These are phyloP conservation scores for Picathartes gymnocephalus DNA, from an alignment of 2,113 vertebrate genomes.

Conservation along the genomic window DNA sequence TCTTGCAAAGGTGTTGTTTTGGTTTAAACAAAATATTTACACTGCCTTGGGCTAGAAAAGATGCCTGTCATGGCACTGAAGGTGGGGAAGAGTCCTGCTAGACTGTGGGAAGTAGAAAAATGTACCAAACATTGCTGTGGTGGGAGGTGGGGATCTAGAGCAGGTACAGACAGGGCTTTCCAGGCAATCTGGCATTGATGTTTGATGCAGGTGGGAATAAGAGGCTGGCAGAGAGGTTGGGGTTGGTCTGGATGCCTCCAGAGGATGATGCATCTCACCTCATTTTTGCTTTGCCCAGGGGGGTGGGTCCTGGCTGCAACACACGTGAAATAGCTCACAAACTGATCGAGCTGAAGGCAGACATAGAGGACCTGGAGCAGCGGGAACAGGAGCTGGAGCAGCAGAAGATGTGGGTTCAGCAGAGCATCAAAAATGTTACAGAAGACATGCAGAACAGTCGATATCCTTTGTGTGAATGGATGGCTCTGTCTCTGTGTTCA, in stretches of 20 bases:
- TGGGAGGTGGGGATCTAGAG: neutral
- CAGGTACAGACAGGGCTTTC: neutral
- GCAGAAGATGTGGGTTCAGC: constrained; percentile 97
- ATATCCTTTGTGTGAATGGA: constrained; percentile 83
- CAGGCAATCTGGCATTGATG: neutral
- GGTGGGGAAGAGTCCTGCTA: neutral
- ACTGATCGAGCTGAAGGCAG: constrained; percentile 94
- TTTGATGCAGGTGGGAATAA: neutral
- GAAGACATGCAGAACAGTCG: constrained; percentile 95
- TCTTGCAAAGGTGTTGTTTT: neutral
- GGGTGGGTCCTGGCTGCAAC: constrained; percentile 97
- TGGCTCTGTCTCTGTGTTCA: fast-evolving
- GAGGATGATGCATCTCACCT: neutral
- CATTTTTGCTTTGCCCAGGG: constrained; percentile 67
- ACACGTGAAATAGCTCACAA: constrained; percentile 97
- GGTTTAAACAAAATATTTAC: neutral
- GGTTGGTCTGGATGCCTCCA: neutral
- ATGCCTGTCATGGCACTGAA: neutral
- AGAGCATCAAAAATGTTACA: constrained; percentile 97
- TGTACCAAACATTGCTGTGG: neutral
- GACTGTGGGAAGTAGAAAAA: neutral
- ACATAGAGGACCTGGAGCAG: constrained; percentile 90
- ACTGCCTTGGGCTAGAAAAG: neutral
- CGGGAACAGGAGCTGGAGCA: constrained; percentile 94
- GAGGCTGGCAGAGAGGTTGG: neutral